phyloP scores from a whole-genome alignment of 2,113 vertebrate genomes.

The Pangasianodon hypophthalmus region DNA sequence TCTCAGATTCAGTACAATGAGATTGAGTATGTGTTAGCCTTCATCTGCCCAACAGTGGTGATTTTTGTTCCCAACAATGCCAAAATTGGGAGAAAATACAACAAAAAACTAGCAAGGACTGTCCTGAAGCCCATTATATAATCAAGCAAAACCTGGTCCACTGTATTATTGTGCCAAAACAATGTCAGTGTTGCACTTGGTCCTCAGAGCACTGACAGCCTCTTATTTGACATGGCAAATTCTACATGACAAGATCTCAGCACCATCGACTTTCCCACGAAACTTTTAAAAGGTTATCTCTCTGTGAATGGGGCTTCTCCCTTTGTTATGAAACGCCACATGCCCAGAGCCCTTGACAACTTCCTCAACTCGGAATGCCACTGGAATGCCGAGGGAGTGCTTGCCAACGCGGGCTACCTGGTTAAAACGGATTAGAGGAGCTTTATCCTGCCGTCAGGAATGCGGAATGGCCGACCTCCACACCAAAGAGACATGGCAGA shows the following conservation, averaged over 20 bases:
- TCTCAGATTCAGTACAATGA: too few relatives aligned
- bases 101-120: neutral
- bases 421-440: constrained; percentile 84
- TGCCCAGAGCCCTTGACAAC: constrained; percentile 77
- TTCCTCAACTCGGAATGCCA: constrained; percentile 81
- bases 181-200: neutral
- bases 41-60: neutral
- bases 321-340: constrained; percentile 71
- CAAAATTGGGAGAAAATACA: too few relatives aligned
- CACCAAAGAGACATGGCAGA: constrained; percentile 78
- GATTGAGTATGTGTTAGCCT: neutral
- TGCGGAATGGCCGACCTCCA: constrained; percentile 81
- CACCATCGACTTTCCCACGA: constrained; percentile 70
- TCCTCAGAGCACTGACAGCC: constrained; percentile 9
- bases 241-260: constrained; percentile 65
- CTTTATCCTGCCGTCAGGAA: constrained; percentile 85
- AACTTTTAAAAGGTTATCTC: constrained; percentile 71
- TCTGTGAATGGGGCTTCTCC: constrained; percentile 68
- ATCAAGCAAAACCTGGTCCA: constrained; percentile 48
- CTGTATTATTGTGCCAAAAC: neutral
- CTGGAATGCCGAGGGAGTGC: constrained; percentile 79
- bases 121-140: constrained; percentile 39
- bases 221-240: constrained; percentile 57
- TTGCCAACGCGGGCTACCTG: constrained; percentile 77
- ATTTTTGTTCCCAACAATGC: too few relatives aligned